These are phyloP conservation scores for Oncorhynchus keta DNA, from an alignment of 2,113 vertebrate species.

Conservation along the genomic window DNA sequence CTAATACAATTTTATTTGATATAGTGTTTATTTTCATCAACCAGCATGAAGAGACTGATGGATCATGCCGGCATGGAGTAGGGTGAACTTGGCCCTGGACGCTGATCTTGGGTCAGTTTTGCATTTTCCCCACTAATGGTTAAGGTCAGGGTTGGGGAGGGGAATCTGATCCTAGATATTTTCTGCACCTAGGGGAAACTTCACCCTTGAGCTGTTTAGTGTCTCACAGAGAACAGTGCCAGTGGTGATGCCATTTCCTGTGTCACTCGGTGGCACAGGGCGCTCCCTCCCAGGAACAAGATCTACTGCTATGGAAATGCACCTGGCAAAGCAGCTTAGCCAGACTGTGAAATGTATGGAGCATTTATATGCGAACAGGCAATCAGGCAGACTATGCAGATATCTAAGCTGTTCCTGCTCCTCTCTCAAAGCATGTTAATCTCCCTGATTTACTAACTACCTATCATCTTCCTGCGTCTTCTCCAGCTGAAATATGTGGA, in stretches of 20 bases:
- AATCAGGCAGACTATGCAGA: slow-evolving; percentile 9
- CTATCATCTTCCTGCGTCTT: neutral
- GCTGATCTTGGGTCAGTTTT: no score
- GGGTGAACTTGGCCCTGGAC: no score
- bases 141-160: no score
- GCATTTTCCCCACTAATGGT: no score
- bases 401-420: slow-evolving; percentile 3
- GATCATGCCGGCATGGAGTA: no score
- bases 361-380: slow-evolving; percentile 8
- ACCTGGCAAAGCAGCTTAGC: slow-evolving; percentile 1
- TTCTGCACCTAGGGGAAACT: no score
- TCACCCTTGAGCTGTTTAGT: neutral
- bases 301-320: neutral
- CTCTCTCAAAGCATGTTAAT: neutral
- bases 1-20: no score
- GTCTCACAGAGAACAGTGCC: neutral
- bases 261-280: neutral
- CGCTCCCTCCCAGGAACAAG: neutral
- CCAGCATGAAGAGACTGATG: no score
- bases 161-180: no score
- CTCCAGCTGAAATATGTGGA: neutral
- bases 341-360: slow-evolving; percentile 7
- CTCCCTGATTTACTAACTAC: neutral
- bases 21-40: no score
- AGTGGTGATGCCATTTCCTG: neutral